These are phyloP conservation scores for Circaetus cinerascens DNA, from an alignment of 2,113 vertebrate species.

Conservation along the genomic window DNA sequence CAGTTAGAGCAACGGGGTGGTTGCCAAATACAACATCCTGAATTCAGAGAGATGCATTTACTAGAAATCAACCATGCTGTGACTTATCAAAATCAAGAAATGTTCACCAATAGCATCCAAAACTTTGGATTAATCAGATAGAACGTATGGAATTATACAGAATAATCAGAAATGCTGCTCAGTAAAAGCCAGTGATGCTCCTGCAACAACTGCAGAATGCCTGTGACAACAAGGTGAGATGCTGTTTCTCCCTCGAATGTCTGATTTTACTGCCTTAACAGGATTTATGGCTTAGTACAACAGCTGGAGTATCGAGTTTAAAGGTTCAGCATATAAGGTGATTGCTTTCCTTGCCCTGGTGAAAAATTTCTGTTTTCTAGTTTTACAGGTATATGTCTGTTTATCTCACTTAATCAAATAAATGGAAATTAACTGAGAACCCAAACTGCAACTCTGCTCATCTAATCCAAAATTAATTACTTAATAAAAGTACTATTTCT, in stretches of 20 bases:
- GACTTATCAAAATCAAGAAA: neutral
- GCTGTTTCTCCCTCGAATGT: neutral
- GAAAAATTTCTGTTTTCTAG: neutral
- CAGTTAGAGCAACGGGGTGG: neutral
- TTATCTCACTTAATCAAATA: neutral
- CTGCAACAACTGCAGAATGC: neutral
- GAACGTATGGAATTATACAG: neutral
- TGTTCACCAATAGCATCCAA: neutral
- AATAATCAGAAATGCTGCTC: neutral
- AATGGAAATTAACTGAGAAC: neutral
- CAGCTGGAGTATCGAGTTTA: neutral
- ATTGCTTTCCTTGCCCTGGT: neutral
- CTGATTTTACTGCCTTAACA: neutral
- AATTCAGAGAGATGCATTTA: neutral
- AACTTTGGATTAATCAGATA: neutral
- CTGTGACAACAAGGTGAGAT: neutral
- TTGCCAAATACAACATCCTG: neutral
- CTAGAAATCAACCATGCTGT: neutral
- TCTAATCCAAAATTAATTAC: neutral
- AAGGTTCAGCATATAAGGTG: neutral
- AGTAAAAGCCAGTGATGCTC: neutral
- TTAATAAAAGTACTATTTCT: neutral
- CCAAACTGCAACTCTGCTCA: neutral
- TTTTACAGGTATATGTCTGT: neutral
- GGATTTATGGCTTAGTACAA: neutral